Evolutionary conservation across 1,140 invertebrate species (phyloP), one percentile per base, ranked within the genome.

Genomic region (Octopus sinensis): DNA sequence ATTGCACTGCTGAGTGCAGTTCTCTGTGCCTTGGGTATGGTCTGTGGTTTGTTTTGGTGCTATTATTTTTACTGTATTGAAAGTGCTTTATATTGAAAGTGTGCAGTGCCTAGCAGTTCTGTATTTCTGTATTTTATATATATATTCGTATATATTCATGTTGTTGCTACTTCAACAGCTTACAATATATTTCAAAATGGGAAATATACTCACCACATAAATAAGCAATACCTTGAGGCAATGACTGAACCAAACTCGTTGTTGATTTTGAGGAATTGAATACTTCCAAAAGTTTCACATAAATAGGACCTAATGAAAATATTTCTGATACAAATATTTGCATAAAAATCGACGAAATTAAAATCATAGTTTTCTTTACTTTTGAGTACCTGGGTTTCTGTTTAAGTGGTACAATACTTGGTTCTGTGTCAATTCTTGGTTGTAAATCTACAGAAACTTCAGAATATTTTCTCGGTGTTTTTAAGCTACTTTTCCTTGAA

Each of bases 201-300:
- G 56, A 62, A 73, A 6, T 6, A 6, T 73, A 73, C 68, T 73
- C 30, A 73, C 68, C 68, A 17, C 68, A 73, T 6, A 13, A 13
- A 13, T 73, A 73, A 73, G 68, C 13, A 73, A 73, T 73, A n/a
- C 68, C 68, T 73, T 73, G 68, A 6, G 68, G 68, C 13, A 73
- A 23, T 9, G 68, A 73, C 68, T 73, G 68, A 5, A 73, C 68
- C 17, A 73, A 23, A 23, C 68, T 73, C 4, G 68, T 73, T 23
- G 17, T 13, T 73, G 68, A 73, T 73, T 73, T 73, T 6, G 17
- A n/a, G 5, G 68, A n/a, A n/a, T 73, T 73, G 68, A 73, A 73
- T 13, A 73, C 68, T 6, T 17, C 30, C 13, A 73, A 5, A 13
- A 73, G 68, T 73, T 73, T 23, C 13, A 23, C 17, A 73, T 73